Evolutionary conservation across 2,113 vertebrate species (phyloP).

Genomic region (Entelurus aequoreus): DNA sequence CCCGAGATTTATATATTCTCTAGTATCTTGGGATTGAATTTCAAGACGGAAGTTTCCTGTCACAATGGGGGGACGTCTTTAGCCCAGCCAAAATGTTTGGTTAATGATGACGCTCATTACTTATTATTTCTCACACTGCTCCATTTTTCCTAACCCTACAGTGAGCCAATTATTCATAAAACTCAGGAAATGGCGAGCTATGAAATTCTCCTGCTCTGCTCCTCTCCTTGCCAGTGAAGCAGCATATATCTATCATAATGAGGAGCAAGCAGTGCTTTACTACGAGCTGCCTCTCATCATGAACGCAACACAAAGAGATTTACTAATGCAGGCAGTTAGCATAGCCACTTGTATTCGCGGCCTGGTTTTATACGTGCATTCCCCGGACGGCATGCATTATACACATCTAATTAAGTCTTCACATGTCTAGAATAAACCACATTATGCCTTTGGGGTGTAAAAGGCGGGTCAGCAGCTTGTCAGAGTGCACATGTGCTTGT

Average conservation of each 20-base stretch:
- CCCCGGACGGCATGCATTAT: constrained; percentile 64
- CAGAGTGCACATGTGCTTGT: constrained; percentile 38
- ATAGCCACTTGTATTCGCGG: constrained; percentile 52
- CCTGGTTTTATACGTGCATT: constrained; percentile 53
- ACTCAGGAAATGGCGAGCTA: constrained; percentile 10
- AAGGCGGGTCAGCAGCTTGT: constrained; percentile 54
- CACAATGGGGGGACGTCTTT: constrained; percentile 45
- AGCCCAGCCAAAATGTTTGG: constrained; percentile 61
- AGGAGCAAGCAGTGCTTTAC: constrained; percentile 55
- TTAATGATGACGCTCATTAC: constrained; percentile 68
- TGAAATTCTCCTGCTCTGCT: constrained; percentile 23
- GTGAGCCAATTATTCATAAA: constrained; percentile 58
- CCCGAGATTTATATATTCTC: constrained; percentile 45
- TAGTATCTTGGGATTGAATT: constrained; percentile 42
- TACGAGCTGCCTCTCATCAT: constrained; percentile 51
- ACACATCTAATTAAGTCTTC: constrained; percentile 72
- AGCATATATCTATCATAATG: constrained; percentile 67
- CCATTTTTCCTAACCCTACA: constrained; percentile 33
- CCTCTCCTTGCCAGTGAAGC: constrained; percentile 36
- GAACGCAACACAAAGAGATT: constrained; percentile 63
- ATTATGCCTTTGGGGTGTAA: constrained; percentile 60
- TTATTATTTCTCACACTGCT: constrained; percentile 43
- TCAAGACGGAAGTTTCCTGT: constrained; percentile 50
- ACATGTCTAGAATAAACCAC: constrained; percentile 70
- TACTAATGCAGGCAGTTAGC: constrained; percentile 64